phyloP scores from a whole-genome alignment of 2,113 vertebrate genomes.

The Atrichornis clamosus region DNA sequence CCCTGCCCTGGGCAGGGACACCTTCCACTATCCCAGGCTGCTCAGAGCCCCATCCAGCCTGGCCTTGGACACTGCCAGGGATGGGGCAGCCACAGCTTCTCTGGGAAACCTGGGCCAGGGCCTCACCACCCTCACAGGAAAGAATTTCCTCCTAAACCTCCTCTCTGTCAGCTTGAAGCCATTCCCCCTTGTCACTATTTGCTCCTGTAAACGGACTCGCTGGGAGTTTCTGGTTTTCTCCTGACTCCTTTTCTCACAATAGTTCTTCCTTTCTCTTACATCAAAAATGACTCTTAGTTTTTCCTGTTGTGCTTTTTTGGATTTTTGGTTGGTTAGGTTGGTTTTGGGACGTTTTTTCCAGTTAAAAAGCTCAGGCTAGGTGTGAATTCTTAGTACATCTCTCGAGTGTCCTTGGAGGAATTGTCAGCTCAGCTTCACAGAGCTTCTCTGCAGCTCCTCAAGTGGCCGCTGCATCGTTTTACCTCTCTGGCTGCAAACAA shows the following conservation, averaged over 20 bases:
- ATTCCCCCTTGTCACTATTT: background rate
- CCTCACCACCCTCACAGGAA: background rate
- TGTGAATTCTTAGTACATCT: background rate
- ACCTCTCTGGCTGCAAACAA: background rate
- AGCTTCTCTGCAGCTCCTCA: background rate
- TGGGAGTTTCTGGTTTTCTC: background rate
- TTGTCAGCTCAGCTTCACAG: background rate
- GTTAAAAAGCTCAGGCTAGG: background rate
- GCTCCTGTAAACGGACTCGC: background rate
- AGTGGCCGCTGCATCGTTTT: background rate
- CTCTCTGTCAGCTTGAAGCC: background rate
- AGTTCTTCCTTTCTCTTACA: background rate
- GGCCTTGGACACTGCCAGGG: background rate
- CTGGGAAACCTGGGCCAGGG: background rate
- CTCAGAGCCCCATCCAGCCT: background rate
- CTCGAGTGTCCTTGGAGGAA: background rate
- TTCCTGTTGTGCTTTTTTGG: background rate
- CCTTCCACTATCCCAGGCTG: accelerated
- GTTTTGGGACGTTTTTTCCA: background rate
- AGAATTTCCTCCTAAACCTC: accelerated
- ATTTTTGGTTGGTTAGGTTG: background rate
- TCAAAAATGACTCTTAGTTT: background rate
- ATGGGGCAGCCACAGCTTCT: background rate
- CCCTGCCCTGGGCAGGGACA: background rate
- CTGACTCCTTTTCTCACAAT: background rate